Base-by-base conservation (phyloP, 2,113 vertebrate genomes). In the Dendrocopos noguchii region DNA sequence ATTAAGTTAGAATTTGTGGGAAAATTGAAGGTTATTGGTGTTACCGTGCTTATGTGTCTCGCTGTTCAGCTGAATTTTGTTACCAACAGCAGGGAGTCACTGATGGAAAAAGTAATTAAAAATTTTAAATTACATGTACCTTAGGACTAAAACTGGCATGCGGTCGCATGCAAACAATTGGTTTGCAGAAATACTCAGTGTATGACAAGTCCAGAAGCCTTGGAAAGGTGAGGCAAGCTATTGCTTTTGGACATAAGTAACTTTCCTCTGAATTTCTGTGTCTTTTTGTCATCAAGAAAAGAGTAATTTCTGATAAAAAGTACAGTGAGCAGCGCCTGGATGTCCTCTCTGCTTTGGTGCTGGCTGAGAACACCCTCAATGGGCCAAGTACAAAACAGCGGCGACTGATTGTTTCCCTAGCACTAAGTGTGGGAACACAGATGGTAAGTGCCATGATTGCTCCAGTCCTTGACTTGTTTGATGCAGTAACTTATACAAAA, bases 241-340 rank as follows among this genome's bases (percentile, higher is more conserved):
- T 47, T 88, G 19, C 63, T 75, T 84, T 36, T 76, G 16, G 36
- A 29, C 46, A 80, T 81, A 71, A 25, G 15, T 95, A 78, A 84
- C 55, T 89, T 75, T 64, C 84, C 28, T 81, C 59, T 75, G 25
- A 60, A 61, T 56, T 95, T 91, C 56, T 92, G 1, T 90, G 56
- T 93, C 67, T 76, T 93, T 95, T 93, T 90, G 24, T 80, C 50
- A 72, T 86, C 74, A 97, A 99, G 99, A 99, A 99, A 98, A 98
- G 99, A 84, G 99, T 99, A 12, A 98, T 99, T 97, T 99, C 99
- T n/a, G 99, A 99, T 94, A 99, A 99, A 96, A 99, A 99, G 96
- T 99, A 99, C 93, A 99, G 99, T 15, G 99, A 99, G 93, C 99
- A 99, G 92, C 98, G 99, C 52, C 98, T 99, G 96, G 99, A 99